These are phyloP conservation scores for Parambassis ranga DNA, from an alignment of 2,797 vertebrate genomes.

Conservation along the genomic window DNA sequence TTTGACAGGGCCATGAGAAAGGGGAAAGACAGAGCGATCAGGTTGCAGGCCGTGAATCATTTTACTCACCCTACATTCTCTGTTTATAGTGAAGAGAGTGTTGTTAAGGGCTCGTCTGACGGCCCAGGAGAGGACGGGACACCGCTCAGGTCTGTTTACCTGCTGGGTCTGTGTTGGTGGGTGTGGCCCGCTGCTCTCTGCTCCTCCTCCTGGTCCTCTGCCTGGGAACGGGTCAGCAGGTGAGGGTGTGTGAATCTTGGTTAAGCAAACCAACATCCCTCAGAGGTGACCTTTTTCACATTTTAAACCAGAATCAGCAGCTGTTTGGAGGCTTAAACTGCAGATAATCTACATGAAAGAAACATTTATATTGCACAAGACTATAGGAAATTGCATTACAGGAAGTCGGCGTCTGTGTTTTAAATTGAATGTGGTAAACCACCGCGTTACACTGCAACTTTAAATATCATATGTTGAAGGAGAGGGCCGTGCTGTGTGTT, in stretches of 20 bases:
- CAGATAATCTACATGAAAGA: neutral
- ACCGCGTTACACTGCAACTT: slow-evolving; percentile 21
- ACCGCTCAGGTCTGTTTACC: slow-evolving; percentile 20
- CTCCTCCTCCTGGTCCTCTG: slow-evolving; percentile 5
- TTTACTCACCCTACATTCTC: neutral
- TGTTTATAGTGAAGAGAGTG: slow-evolving; percentile 20
- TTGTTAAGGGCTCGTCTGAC: slow-evolving; percentile 15
- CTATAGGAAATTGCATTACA: slow-evolving; percentile 47
- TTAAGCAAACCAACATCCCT: slow-evolving; percentile 54
- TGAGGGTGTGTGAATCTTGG: slow-evolving; percentile 39
- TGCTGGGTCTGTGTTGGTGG: slow-evolving; percentile 40
- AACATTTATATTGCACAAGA: slow-evolving; percentile 49
- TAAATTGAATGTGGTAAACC: slow-evolving; percentile 47
- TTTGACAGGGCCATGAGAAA: slow-evolving; percentile 65
- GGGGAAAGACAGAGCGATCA: slow-evolving; percentile 37
- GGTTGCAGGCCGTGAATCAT: slow-evolving; percentile 47
- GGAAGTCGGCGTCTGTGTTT: slow-evolving; percentile 11
- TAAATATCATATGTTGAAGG: slow-evolving; percentile 40
- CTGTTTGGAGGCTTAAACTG: neutral
- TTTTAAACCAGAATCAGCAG: neutral
- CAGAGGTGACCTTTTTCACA: neutral
- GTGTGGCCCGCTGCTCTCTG: slow-evolving; percentile 25
- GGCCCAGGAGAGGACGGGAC: neutral
- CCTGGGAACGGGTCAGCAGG: slow-evolving; percentile 24
- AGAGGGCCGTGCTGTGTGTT: neutral